Base-by-base conservation (phyloP, 2,113 vertebrate species). In the Poeciliopsis turrubarensis region DNA sequence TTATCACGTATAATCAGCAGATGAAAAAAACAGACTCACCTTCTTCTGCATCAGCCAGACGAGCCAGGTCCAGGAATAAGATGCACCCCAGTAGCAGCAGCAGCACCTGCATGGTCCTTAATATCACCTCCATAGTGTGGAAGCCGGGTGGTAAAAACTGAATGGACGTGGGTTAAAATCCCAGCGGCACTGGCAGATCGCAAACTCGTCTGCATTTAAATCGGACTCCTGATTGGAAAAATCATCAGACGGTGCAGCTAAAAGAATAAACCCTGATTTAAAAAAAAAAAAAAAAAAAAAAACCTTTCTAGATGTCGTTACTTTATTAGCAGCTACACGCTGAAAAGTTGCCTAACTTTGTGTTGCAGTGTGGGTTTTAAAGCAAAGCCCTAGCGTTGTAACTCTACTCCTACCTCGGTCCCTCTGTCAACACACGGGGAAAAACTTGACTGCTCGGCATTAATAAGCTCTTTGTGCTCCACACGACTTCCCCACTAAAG, bases 31-130 rank as follows among this genome's bases (percentile, higher is more conserved):
- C 17, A 51, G 47, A 90, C 92, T 86, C 82, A 95, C 94, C 94
- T 93, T 95, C 94, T 64, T 94, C 93, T 84, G 93, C 93, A 82
- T 81, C 79, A 54, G 73, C 83, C 82, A 77, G 78, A 9, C 73
- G 80, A 73, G 81, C 25, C 81, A 81, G 84, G 37, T 85, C 78
- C 69, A 91, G 72, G 65, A 93, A n/a, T 57, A n/a, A 26, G 80
- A 94, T 37, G 78, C 79, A 75, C 60, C 89, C 90, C 73, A 95
- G 81, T 69, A 90, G 85, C 68, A 89, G 84, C 69, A 89, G 85
- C 68, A 89, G 84, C 69, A 89, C 78, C 41, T 91, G 7, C 60
- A 2, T 26, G 81, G 75, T 81, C 79, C 70, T 76, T 73, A 63
- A 75, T 60, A 86, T 87, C 88, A 93, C 85, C 89, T 92, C 90